Evolutionary conservation across 1,140 invertebrate species (phyloP), one percentile per base, ranked within the genome.

Genomic region (Apolygus lucorum): DNA sequence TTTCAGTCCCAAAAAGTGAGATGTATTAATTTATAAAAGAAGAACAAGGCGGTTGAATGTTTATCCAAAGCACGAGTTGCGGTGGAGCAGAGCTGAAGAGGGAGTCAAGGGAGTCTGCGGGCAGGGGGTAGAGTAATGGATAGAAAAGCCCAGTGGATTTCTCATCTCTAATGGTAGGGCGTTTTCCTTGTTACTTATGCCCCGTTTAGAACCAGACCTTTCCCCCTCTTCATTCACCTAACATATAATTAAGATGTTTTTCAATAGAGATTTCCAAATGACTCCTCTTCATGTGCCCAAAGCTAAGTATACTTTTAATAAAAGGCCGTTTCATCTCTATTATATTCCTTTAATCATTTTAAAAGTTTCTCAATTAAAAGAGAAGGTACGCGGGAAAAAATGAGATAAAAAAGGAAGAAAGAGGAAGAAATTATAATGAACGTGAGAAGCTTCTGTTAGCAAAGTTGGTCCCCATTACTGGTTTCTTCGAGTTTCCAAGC

Each of bases 211-310:
- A 49, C 34, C 34, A 49, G 34, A 49, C 17, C 34, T 49, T 17
- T 49, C 34, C 34, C 34, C 34, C 34, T 17, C 34, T 17, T 49
- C 34, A 49, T 49, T 49, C 34, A 49, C 17, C 34, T 49, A 49
- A 49, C 34, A 49, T 49, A 49, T 49, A 49, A 49, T 49, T 49
- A 49, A 49, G 34, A 49, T 49, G 34, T 49, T 49, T 49, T 49
- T 49, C 34, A 49, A 49, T 49, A 49, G 34, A 49, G 34, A 49
- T 49, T 49, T 49, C 34, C 34, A 49, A 49, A 49, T 49, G 34
- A 49, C 34, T 49, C 34, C 34, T 49, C 34, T 49, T 49, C 34
- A 49, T 17, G 34, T 49, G 17, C 34, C 34, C 34, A 49, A 49
- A 49, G 34, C 34, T 49, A 49, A 49, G 34, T 49, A 49, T 49